Evolutionary conservation across 2,797 vertebrate species (phyloP), one percentile per base, ranked within the genome.

Genomic region (Ctenopoma kingsleyae): DNA sequence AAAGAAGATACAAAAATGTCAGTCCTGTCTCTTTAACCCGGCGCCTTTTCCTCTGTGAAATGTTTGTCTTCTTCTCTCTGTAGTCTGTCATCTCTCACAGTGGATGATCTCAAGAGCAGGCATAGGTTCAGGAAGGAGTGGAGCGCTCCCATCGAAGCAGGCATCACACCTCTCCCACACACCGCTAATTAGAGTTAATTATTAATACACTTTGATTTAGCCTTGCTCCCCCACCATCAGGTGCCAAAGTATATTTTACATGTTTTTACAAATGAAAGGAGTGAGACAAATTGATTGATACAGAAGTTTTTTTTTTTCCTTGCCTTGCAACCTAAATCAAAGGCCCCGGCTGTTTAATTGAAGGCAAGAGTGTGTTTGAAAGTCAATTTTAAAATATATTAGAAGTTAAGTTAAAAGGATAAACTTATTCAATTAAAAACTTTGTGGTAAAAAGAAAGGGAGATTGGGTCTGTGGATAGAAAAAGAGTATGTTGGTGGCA

Each of bases 171-270:
- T 91, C 91, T 89, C 83, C 86, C 87, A 85, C 90, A 89, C 85
- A 72, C 86, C 53, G 85, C 92, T 95, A 95, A 95, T 95, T 94
- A 94, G 84, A 91, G 86, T 93, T 93, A 92, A 94, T 95, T 94
- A 95, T 94, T 94, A 93, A 94, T 93, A 93, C 86, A 58, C 92
- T 95, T 94, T 95, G 93, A 94, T 94, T 93, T 89, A 89, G 85
- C 88, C 85, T 76, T 72, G 84, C 91, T 89, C 82, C 83, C 76
- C 66, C 77, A 76, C 77, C 89, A 87, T 91, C 91, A 90, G 83
- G 84, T 92, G 91, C 89, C 91, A 91, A 75, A 90, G 87, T 87
- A 88, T 85, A 90, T 81, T 88, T 85, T 89, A 75, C 86, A 85
- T 91, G 82, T 90, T 93, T 83, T 89, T 85, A 84, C 85, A 92